Percentiles rank a stretch among this genome's conserved stretches.
Evolutionary conservation across 2,888 invertebrate species (phyloP).

Genomic region (Hyalella azteca): DNA sequence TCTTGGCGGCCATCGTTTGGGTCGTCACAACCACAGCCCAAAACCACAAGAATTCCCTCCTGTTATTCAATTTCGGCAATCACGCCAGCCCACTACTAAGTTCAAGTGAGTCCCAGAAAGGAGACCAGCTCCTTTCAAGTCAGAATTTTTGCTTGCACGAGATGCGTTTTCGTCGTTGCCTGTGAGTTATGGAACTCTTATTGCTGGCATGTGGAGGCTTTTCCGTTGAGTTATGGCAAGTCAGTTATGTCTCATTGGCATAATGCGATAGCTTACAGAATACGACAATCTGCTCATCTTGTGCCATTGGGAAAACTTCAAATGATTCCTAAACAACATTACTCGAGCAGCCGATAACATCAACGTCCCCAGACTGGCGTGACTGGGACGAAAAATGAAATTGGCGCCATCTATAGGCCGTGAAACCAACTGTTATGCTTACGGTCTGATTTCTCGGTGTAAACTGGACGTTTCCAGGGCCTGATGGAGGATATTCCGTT

Average conservation of each 20-base stretch:
- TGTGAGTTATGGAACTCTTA: neutral
- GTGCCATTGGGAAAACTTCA: neutral
- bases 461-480: too few species aligned
- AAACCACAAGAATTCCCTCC: neutral
- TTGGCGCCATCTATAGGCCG: neutral
- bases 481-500: too few species aligned
- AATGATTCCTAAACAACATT: constrained; percentile 9
- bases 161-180: neutral
- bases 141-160: neutral
- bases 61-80: constrained; percentile 11
- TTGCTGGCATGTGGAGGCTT: neutral
- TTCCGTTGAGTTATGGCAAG: constrained; percentile 3
- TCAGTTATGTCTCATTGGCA: constrained; percentile 11
- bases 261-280: constrained; percentile 13
- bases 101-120: neutral
- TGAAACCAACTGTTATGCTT: constrained; percentile 9
- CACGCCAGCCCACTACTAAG: neutral
- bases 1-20: neutral
- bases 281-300: constrained; percentile 14
- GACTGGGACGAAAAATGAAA: neutral
- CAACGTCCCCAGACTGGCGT: neutral
- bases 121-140: neutral
- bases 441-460: too few species aligned
- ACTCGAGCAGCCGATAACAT: constrained; percentile 19
- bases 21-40: neutral